Evolutionary conservation across 2,888 invertebrate species (phyloP).

Genomic region (Eupithecia abbreviata): DNA sequence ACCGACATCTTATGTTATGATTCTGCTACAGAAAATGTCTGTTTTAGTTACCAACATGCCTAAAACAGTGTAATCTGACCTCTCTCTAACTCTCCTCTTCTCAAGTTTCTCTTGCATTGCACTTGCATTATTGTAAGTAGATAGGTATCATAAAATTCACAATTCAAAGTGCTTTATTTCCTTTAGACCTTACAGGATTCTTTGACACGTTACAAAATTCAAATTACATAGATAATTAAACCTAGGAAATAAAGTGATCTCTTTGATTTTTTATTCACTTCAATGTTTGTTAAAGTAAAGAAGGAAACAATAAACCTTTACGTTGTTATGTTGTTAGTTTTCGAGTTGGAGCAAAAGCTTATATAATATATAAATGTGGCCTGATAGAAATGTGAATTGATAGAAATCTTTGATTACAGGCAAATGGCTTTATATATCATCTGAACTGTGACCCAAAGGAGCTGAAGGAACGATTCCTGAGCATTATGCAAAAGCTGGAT

Average conservation of each 20-base stretch:
- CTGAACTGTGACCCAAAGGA: conserved; percentile 73
- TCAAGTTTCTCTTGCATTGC: not conserved
- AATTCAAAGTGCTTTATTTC: no score
- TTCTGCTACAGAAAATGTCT: not conserved
- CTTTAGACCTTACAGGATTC: no score
- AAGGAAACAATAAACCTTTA: no score
- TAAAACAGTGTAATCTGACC: not conserved
- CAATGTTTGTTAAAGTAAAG: no score
- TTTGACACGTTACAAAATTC: no score
- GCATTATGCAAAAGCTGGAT: conserved; percentile 71
- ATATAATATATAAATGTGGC: no score
- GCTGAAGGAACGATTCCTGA: conserved; percentile 70
- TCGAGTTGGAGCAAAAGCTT: no score
- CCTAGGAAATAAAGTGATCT: no score
- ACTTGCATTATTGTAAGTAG: not conserved
- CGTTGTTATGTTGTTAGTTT: no score
- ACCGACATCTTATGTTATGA: not conserved
- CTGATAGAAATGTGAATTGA: not conserved
- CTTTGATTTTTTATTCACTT: no score
- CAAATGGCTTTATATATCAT: conserved; percentile 61
- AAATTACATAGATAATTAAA: no score
- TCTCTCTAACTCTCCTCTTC: no score
- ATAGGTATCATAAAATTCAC: not conserved
- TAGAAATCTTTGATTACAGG: conserved; percentile 53
- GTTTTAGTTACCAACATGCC: not conserved